A percentile compares a stretch with the other conserved stretches of the same genome.
Conservation (phyloP, 1,140 invertebrate species). For the Solenopsis fugax region DNA sequence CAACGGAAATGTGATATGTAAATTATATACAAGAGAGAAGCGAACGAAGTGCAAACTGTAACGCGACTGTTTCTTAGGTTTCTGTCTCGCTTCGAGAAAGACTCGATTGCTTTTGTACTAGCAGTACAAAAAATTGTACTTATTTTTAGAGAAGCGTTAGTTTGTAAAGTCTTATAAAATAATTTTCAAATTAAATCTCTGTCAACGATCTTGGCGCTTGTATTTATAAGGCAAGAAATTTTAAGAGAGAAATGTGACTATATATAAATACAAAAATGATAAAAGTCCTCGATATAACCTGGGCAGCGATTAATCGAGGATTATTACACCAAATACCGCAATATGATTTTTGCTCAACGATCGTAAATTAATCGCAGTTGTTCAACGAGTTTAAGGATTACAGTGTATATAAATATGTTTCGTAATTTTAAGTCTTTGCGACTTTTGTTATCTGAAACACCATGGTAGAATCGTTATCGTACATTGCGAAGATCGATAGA, state of each 20-base stretch:
- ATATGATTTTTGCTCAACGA: conserved; percentile 71
- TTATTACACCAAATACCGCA: conserved; percentile 35
- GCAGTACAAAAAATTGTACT: background rate
- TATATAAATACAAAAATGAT: background rate
- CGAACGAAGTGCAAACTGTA: background rate
- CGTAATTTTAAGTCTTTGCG: conserved; percentile 36
- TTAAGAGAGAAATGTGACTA: background rate
- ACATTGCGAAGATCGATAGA: background rate
- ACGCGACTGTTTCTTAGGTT: background rate
- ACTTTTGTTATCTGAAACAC: conserved; percentile 22
- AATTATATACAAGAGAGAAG: background rate
- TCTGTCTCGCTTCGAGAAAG: background rate
- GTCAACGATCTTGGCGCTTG: background rate
- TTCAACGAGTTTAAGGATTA: background rate
- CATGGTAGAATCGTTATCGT: conserved; percentile 7
- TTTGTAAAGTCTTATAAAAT: conserved; percentile 7
- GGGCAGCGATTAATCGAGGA: background rate
- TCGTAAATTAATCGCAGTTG: conserved; percentile 50
- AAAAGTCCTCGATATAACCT: conserved; percentile 18
- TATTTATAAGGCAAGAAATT: background rate
- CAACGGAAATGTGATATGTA: conserved; percentile 6
- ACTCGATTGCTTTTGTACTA: background rate
- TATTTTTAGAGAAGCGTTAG: background rate
- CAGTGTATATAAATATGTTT: conserved; percentile 35
- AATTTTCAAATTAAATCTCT: conserved; percentile 23